Base-by-base conservation (phyloP, 2,113 vertebrate genomes). In the Quiscalus mexicanus region DNA sequence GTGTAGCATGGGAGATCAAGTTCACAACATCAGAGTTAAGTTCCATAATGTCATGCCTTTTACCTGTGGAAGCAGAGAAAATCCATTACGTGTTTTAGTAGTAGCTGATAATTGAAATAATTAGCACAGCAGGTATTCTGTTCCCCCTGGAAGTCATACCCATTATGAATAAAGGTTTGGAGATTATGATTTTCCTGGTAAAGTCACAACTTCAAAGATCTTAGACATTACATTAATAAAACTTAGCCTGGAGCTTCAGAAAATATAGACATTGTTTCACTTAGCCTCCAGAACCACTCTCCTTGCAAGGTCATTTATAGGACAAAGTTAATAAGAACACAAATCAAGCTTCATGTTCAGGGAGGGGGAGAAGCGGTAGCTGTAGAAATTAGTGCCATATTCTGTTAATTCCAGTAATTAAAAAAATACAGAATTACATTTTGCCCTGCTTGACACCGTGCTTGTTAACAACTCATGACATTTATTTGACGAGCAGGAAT, bases 191-290 rank as follows among this genome's bases (percentile, higher is more conserved):
- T 99, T 99, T 99, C 99, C 98, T 99, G 98, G 98, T 99, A 99
- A 99, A 99, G 99, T 98, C 98, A 98, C 98, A 99, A 99, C 99
- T 99, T 99, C 99, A 99, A 99, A 99, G 99, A 99, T 98, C 98
- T 98, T 98, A 98, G 98, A 98, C 99, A 98, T 99, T 98, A 98
- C 98, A 99, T 99, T 99, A 99, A 99, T 99, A 99, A 99, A 99
- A 99, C 98, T 98, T 99, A 98, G 99, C 99, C 99, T 94, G 97
- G 96, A 99, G 99, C 99, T 92, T 98, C 98, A 96, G 98, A 98
- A 98, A 99, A 99, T 98, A 98, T 98, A 99, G 99, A 99, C 98
- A 99, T 98, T 98, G 98, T 98, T 98, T 98, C 97, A 97, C 97
- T 98, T 98, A 98, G 98, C 98, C 98, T 97, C 97, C 96, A 98